Evolutionary conservation across 2,888 invertebrate species (phyloP).

Genomic region (Caenorhabditis uteleia): DNA sequence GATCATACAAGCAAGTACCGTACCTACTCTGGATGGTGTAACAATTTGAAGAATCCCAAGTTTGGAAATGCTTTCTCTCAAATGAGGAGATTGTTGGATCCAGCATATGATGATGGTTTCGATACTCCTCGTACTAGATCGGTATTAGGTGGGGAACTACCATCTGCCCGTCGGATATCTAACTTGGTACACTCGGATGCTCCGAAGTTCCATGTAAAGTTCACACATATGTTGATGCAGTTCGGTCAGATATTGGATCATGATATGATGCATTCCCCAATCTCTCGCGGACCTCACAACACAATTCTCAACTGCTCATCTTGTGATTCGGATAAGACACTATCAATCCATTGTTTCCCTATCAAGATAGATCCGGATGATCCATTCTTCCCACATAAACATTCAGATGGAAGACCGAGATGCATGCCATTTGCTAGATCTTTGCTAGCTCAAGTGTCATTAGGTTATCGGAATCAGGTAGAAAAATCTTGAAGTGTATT

Average conservation of each 20-base stretch:
- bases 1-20: constrained; percentile 75
- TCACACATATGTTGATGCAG: constrained; percentile 79
- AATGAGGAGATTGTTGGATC: constrained; percentile 70
- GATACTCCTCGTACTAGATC: constrained; percentile 61
- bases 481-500: not conserved
- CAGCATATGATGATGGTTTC: constrained; percentile 82
- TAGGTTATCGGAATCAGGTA: constrained; percentile 72
- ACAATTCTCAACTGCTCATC: constrained; percentile 72
- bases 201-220: constrained; percentile 61
- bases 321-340: constrained; percentile 85
- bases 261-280: constrained; percentile 91
- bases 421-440: constrained; percentile 95
- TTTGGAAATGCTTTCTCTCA: constrained; percentile 67
- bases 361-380: constrained; percentile 88
- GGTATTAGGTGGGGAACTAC: constrained; percentile 56
- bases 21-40: constrained; percentile 84
- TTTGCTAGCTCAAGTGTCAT: constrained; percentile 85
- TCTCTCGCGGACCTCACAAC: constrained; percentile 72
- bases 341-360: constrained; percentile 92
- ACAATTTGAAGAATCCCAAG: constrained; percentile 75
- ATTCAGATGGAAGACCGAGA: constrained; percentile 81
- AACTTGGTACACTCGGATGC: constrained; percentile 61
- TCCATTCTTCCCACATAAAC: constrained; percentile 83
- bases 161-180: constrained; percentile 61
- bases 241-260: constrained; percentile 92